Conservation (phyloP, 1,140 invertebrate genomes). For the Drosophila suzukii region DNA sequence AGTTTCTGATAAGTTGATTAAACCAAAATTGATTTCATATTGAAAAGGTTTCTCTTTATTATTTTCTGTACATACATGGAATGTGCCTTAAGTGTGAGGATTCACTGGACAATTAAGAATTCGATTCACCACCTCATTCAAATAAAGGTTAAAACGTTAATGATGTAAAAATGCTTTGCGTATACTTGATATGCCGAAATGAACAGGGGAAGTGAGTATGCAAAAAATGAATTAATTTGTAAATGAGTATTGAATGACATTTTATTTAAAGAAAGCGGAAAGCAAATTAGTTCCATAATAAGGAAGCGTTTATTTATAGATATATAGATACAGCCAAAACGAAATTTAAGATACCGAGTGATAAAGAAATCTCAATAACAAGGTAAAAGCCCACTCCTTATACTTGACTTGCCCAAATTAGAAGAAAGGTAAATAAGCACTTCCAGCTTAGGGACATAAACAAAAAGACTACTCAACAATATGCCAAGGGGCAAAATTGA, state of each 20-base stretch:
- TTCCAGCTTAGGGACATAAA: conserved; percentile 12
- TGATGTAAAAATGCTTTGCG: neutral
- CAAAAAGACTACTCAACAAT: conserved; percentile 15
- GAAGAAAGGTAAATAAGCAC: neutral
- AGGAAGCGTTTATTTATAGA: neutral
- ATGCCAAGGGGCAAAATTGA: conserved; percentile 14
- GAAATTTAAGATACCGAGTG: neutral
- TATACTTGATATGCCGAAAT: neutral
- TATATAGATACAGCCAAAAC: neutral
- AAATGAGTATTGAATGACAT: neutral
- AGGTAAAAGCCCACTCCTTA: neutral
- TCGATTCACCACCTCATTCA: conserved; percentile 27
- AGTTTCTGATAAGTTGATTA: conserved; percentile 54
- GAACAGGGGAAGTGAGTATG: neutral
- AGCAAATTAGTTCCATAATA: neutral
- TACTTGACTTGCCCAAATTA: conserved; percentile 11
- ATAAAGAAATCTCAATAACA: neutral
- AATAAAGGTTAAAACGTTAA: conserved; percentile 31
- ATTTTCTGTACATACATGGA: conserved; percentile 30
- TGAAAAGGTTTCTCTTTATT: conserved; percentile 4
- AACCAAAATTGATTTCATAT: conserved; percentile 37
- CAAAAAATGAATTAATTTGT: no score
- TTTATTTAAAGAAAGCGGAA: neutral
- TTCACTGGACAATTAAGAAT: conserved; percentile 42
- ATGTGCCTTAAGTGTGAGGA: conserved; percentile 38